Conservation (phyloP, 1,140 invertebrate species). For the Agrilus planipennis region DNA sequence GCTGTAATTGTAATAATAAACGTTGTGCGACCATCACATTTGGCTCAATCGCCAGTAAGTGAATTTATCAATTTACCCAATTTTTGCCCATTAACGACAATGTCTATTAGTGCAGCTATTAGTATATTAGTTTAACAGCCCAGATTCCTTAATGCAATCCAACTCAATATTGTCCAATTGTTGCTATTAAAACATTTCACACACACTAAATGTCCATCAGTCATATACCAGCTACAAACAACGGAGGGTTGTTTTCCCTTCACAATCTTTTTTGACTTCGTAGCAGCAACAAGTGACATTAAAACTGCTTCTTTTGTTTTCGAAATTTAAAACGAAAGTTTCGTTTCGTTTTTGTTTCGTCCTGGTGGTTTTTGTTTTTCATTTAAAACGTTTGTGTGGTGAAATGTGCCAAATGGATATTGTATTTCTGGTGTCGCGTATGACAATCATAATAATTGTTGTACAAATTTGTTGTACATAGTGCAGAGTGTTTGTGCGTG, state of each 20-base stretch:
- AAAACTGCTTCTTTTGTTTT: too few species aligned
- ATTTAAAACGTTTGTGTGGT: too few species aligned
- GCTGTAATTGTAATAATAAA: constrained; percentile 1
- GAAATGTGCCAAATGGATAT: too few species aligned
- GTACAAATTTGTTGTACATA: too few species aligned
- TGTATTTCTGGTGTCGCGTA: too few species aligned
- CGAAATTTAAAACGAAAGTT: too few species aligned
- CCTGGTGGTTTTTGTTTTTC: too few species aligned
- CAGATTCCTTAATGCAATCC: constrained; percentile 36
- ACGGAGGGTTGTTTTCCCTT: constrained; percentile 24
- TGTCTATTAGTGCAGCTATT: constrained; percentile 35
- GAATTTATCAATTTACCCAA: constrained; percentile 39
- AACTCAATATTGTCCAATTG: constrained; percentile 35
- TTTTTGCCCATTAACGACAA: constrained; percentile 37
- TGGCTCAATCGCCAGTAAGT: constrained; percentile 31
- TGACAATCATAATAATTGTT: too few species aligned
- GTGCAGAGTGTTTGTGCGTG: too few species aligned
- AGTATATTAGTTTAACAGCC: constrained; percentile 34
- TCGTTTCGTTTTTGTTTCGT: too few species aligned
- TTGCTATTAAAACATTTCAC: constrained; percentile 35
- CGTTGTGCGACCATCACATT: constrained; percentile 23
- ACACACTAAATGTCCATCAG: constrained; percentile 27
- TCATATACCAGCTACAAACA: constrained; percentile 27
- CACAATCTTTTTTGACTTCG: too few species aligned
- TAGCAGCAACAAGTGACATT: too few species aligned